Evolutionary conservation across 2,113 vertebrate genomes (phyloP), one percentile per base, ranked within the genome.

Genomic region (Xenus cinereus): DNA sequence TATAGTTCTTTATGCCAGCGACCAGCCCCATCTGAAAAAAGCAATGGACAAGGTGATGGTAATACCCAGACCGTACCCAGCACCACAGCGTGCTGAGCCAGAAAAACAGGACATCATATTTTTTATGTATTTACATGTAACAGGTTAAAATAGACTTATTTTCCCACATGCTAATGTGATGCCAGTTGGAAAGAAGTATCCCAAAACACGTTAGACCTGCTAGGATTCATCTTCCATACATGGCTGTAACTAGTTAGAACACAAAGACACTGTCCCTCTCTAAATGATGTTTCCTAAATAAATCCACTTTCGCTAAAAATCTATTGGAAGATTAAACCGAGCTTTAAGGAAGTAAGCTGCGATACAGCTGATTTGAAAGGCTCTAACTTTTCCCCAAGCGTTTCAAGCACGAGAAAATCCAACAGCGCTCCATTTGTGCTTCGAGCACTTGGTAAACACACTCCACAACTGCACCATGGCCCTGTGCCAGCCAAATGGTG

Each of bases 401-500:
- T 91, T 89, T 91, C 66, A 69, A 87, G 69, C 50, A 84, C 1
- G 12, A 93, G 69, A 87, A 93, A 90, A 88, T 24, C 71, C 94
- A 95, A 22, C 33, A 91, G 76, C 69, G 48, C 90, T 90, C 69
- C 75, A 86, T 76, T 78, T 69, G 69, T 2, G 21, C 80, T 68
- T 69, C 41, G 75, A 81, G 85, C 86, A 50, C 91, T 93, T 64
- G 76, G 89, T 85, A 85, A 95, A 95, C 89, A 94, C 62, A 27
- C 75, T 62, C 59, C 75, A 80, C 82, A 91, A 92, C 71, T 56
- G 33, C 5, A 68, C 26, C 8, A 6, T 81, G 96, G 96, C 96
- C 43, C 9, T 3, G 82, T 50, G 95, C 97, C 97, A 96, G 13
- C 54, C 13, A 94, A 95, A 90, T 41, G 93, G 92, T 97, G 95